Percentiles rank a stretch among this genome's conserved stretches.
Evolutionary conservation across 2,113 vertebrate species (phyloP).

Genomic region (Pristiophorus japonicus): DNA sequence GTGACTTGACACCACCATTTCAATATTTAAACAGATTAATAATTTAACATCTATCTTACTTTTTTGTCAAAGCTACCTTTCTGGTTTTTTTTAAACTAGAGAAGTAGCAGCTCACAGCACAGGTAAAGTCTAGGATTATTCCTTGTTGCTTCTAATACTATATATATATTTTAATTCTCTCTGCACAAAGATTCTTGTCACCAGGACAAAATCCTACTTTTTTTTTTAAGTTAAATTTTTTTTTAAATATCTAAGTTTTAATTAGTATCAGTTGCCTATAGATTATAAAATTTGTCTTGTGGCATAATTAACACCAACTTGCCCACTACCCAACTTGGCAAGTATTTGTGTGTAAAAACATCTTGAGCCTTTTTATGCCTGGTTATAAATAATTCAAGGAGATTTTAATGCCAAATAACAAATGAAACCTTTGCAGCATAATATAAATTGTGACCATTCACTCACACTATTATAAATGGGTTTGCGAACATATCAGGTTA

Average conservation of each 20-base stretch:
- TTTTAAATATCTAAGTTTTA: neutral
- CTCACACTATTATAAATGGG: neutral
- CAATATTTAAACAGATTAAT: neutral
- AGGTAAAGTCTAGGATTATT: neutral
- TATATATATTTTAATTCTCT: neutral
- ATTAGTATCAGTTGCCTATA: neutral
- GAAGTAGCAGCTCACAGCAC: neutral
- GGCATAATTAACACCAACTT: neutral
- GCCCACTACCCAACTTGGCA: neutral
- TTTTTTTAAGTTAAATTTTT: too few species aligned
- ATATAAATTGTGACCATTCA: neutral
- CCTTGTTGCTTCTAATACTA: neutral
- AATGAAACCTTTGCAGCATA: neutral
- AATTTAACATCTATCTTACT: neutral
- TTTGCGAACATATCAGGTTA: neutral
- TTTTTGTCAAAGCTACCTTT: neutral
- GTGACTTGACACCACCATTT: neutral
- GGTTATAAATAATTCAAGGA: neutral
- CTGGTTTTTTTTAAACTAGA: neutral
- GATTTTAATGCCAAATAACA: neutral
- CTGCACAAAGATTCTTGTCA: neutral
- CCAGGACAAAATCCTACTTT: neutral
- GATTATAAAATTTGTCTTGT: neutral
- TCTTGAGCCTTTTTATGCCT: neutral
- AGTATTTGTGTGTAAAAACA: neutral